Evolutionary conservation across 2,888 invertebrate genomes (phyloP).

Genomic region (Sylvicola cinctus): DNA sequence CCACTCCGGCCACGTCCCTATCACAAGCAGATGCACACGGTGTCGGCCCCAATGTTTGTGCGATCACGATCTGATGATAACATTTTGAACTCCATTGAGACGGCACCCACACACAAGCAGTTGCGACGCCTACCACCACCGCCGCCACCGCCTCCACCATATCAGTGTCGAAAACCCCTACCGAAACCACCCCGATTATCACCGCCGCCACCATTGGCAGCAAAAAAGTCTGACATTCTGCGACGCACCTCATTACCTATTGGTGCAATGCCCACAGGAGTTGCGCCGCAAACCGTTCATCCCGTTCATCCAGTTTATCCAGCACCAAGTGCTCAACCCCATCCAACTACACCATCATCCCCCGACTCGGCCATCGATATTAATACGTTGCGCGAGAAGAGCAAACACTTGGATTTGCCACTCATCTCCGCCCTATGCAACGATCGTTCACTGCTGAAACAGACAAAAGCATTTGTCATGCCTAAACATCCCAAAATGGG

Average conservation of each 20-base stretch:
- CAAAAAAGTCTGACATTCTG: not conserved
- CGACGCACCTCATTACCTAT: too few species aligned
- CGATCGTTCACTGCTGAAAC: constrained; percentile 71
- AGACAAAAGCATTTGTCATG: constrained; percentile 69
- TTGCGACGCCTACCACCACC: constrained; percentile 36
- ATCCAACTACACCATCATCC: constrained; percentile 7
- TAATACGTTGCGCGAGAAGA: constrained; percentile 66
- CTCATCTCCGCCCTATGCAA: constrained; percentile 85
- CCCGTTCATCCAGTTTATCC: constrained; percentile 8
- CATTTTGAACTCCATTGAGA: constrained; percentile 46
- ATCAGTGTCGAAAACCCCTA: constrained; percentile 22
- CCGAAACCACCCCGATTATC: constrained; percentile 8
- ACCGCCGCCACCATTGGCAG: not conserved
- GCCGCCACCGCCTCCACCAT: constrained; percentile 30
- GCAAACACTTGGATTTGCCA: constrained; percentile 75
- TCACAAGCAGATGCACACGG: constrained; percentile 9
- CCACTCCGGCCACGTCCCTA: constrained; percentile 31
- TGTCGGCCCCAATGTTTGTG: constrained; percentile 33
- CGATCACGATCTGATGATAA: constrained; percentile 66
- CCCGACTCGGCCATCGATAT: constrained; percentile 39
- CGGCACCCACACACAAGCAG: constrained; percentile 29
- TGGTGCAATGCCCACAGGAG: not conserved
- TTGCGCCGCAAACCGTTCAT: not conserved
- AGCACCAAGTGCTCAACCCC: constrained; percentile 8
- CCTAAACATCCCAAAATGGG: constrained; percentile 35